A percentile compares a stretch with the other conserved stretches of the same genome.
phyloP scores from a whole-genome alignment of 2,888 invertebrate genomes.

The Polydrusus cervinus region DNA sequence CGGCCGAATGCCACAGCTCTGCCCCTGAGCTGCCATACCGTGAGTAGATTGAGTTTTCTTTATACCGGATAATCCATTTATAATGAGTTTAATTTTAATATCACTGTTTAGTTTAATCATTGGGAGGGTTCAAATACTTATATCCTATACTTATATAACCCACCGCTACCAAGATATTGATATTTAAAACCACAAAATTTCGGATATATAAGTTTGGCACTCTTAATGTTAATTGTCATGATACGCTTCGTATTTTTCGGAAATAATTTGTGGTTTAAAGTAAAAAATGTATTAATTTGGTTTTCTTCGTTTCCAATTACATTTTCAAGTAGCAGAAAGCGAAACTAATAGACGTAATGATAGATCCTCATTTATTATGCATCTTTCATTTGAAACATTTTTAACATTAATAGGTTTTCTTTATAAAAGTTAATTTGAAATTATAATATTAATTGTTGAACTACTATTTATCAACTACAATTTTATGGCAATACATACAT shows the following conservation, averaged over 20 bases:
- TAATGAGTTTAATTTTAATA: no score
- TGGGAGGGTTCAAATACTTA: no score
- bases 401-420: not conserved
- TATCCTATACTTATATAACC: no score
- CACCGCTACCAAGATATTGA: no score
- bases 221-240: not conserved
- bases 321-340: conserved; percentile 1
- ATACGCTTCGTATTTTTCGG: not conserved
- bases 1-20: no score
- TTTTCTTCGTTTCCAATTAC: not conserved
- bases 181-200: no score
- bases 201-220: no score
- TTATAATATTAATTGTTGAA: not conserved
- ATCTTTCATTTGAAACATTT: not conserved
- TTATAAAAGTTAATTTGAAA: conserved; percentile 4
- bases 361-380: not conserved
- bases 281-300: not conserved
- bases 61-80: no score
- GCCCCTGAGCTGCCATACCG: no score
- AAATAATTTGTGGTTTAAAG: not conserved
- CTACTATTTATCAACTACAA: not conserved
- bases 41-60: no score
- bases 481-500: not conserved
- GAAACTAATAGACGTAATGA: conserved; percentile 4
- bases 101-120: no score